Evolutionary conservation across 2,113 vertebrate species (phyloP).

Genomic region (Calonectris borealis): DNA sequence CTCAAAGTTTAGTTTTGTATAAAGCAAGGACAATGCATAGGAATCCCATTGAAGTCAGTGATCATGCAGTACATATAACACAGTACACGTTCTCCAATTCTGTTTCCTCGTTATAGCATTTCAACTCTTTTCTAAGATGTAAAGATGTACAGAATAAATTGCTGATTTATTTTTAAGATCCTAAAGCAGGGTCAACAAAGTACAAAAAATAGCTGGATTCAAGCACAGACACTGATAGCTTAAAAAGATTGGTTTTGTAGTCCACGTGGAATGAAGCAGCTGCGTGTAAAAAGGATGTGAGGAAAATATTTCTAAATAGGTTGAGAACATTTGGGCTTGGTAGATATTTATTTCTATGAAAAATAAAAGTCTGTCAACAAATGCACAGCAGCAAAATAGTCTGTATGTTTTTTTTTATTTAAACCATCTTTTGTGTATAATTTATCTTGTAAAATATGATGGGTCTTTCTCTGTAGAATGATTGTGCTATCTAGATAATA

Average conservation of each 20-base stretch:
- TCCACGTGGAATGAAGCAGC: not conserved
- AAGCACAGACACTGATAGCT: not conserved
- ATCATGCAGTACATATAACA: not conserved
- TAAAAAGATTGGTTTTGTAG: slow-evolving; percentile 16
- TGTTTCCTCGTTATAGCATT: not conserved
- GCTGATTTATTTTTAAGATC: slow-evolving; percentile 35
- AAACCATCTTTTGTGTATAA: slow-evolving; percentile 14
- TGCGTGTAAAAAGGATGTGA: slow-evolving; percentile 21
- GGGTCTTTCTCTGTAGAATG: slow-evolving; percentile 9
- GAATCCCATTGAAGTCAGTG: not conserved
- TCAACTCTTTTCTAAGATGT: not conserved
- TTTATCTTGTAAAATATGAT: slow-evolving; percentile 32
- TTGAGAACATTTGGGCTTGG: not conserved
- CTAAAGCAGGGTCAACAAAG: slow-evolving; percentile 26
- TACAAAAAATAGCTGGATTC: not conserved
- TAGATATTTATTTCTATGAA: slow-evolving; percentile 35
- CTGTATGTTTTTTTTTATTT: not conserved
- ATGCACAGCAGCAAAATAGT: not conserved
- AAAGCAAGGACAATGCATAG: not conserved
- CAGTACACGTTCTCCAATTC: not conserved
- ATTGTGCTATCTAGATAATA: not conserved
- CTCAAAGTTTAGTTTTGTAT: not conserved
- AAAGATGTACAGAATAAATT: not conserved
- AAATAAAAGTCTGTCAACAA: slow-evolving; percentile 53
- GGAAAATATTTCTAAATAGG: not conserved